phyloP scores from a whole-genome alignment of 1,140 invertebrate species.

The Bombyx mandarina region DNA sequence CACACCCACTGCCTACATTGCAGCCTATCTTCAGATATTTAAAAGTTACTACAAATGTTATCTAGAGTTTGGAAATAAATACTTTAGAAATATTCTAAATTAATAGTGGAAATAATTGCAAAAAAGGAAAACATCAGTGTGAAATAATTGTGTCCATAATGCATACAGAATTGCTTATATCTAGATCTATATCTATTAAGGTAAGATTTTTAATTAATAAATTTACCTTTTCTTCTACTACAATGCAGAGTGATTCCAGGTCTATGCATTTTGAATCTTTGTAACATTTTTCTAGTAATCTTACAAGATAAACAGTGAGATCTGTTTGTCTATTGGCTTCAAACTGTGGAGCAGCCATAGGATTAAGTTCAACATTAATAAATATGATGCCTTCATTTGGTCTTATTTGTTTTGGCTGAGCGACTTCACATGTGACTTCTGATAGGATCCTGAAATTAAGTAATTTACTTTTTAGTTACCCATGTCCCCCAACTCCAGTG shows the following conservation, averaged over 20 bases:
- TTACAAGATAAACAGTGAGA: constrained; percentile 82
- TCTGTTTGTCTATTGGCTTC: constrained; percentile 82
- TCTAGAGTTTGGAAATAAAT: too few species aligned
- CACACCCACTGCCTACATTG: too few species aligned
- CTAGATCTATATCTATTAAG: too few species aligned
- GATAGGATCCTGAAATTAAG: constrained; percentile 80
- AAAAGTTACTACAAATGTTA: too few species aligned
- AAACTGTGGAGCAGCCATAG: constrained; percentile 86
- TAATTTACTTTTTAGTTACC: constrained; percentile 1
- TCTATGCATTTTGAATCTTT: constrained; percentile 92
- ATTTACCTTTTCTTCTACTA: constrained; percentile 88
- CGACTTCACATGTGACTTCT: constrained; percentile 90
- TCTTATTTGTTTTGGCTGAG: constrained; percentile 83
- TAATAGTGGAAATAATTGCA: too few species aligned
- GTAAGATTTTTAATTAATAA: too few species aligned
- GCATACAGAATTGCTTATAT: too few species aligned
- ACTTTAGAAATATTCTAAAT: too few species aligned
- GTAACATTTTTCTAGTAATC: constrained; percentile 90
- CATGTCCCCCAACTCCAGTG: too few species aligned
- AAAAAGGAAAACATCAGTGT: too few species aligned
- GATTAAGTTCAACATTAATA: constrained; percentile 89
- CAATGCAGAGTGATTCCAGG: constrained; percentile 93
- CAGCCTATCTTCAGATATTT: too few species aligned
- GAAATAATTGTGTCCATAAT: too few species aligned
- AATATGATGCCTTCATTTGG: constrained; percentile 91